These are phyloP conservation scores for Tyrannus savana DNA, from an alignment of 2,113 vertebrate species.

Conservation along the genomic window DNA sequence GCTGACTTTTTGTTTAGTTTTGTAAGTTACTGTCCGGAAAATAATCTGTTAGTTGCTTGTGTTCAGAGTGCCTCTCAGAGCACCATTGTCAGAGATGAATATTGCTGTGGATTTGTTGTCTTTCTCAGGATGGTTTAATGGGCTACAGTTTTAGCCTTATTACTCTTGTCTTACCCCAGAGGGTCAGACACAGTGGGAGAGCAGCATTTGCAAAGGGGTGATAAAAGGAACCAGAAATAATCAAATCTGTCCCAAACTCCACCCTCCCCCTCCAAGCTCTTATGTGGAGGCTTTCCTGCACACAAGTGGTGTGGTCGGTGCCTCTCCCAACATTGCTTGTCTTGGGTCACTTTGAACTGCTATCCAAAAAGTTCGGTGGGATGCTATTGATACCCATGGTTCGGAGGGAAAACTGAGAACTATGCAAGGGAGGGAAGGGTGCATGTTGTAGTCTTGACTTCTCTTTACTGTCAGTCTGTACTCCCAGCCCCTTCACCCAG, in stretches of 20 bases:
- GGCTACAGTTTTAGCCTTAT: background rate
- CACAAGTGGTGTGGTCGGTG: background rate
- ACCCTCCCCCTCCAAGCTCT: background rate
- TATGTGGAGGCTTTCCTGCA: background rate
- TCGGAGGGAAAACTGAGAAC: background rate
- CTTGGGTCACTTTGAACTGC: background rate
- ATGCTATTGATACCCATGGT: background rate
- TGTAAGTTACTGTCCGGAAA: background rate
- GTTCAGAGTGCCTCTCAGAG: background rate
- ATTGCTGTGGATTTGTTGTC: background rate
- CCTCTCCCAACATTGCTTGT: background rate
- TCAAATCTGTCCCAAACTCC: background rate
- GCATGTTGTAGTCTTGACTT: background rate
- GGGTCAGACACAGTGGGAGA: background rate
- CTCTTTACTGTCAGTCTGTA: background rate
- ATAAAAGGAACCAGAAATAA: background rate
- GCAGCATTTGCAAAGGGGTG: background rate
- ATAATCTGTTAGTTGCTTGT: background rate
- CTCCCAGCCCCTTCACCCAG: background rate
- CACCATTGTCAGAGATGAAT: background rate
- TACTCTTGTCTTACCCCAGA: background rate
- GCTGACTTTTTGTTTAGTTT: background rate
- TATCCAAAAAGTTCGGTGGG: background rate
- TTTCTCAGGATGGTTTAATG: background rate
- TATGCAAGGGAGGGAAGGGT: background rate